Evolutionary conservation across 2,113 vertebrate species (phyloP), one percentile per base, ranked within the genome.

Genomic region (Macrotus californicus): DNA sequence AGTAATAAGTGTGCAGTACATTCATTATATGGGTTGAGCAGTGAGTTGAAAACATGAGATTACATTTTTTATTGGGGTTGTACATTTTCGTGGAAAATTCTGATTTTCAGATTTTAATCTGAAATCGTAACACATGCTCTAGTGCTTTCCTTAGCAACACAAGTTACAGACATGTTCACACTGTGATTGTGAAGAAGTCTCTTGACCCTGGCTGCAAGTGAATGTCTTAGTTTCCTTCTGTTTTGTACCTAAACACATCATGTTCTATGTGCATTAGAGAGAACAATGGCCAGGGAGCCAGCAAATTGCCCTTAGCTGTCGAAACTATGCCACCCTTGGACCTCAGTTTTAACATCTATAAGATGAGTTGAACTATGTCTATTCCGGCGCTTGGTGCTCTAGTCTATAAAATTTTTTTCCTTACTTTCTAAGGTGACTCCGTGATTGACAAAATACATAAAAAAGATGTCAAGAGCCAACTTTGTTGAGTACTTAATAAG

Each of bases 1-100:
- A 12, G 21, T 8, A 8, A 16, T 43, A 13, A 61, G 46, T 29
- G 18, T 3, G 13, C 24, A 22, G 2, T 4, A 50, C 6, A 1
- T 48, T 31, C 6, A 1, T 48, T 31, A 16, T 26, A n/a, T 15
- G 39, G 43, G 13, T 24, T 69, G 10, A 29, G 29, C 48, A 13
- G 0, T 46, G 89, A 46, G 52, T 81, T 86, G 75, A 34, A 81
- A 94, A 79, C 34, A 43, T 9, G 29, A 19, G 26, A 29, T 69
- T 46, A 46, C 54, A 48, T 94, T 66, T 36, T 14, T 61, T 56
- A 61, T 31, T 12, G 70, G 19, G 24, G 19, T n/a, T 85, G 26
- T 61, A 14, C 59, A 7, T 77, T 76, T 96, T 84, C 52, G 36
- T 70, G 41, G 26, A 75, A 24, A 67, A 69, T 29, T 59, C 22